Evolutionary conservation across 2,888 invertebrate species (phyloP).

Genomic region (Geotrupes spiniger): DNA sequence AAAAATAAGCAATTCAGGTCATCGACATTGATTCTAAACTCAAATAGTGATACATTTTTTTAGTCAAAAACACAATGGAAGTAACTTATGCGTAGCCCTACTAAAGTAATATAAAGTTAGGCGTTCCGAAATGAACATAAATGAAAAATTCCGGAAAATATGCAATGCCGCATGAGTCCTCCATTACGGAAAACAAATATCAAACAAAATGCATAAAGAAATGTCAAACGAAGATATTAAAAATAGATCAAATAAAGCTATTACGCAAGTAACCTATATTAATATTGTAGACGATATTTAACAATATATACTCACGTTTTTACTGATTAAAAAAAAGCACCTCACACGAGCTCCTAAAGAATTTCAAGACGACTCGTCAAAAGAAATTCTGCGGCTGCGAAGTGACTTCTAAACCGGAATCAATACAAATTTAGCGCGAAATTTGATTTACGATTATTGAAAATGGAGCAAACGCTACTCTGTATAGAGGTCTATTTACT

Average conservation of each 20-base stretch:
- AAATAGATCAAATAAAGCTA: constrained; percentile 9
- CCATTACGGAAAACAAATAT: constrained; percentile 32
- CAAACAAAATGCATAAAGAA: constrained; percentile 19
- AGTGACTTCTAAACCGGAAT: constrained; percentile 39
- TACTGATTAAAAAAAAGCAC: constrained; percentile 51
- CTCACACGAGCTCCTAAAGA: constrained; percentile 45
- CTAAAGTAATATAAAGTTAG: too few species aligned
- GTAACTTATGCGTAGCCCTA: too few species aligned
- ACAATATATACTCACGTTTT: constrained; percentile 46
- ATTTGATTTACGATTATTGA: constrained; percentile 14
- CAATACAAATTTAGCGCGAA: constrained; percentile 34
- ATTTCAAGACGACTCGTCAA: constrained; percentile 33
- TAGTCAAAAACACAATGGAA: constrained; percentile 4
- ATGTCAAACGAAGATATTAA: constrained; percentile 18
- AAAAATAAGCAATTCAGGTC: constrained; percentile 22
- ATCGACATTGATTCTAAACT: constrained; percentile 20
- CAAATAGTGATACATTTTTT: constrained; percentile 1
- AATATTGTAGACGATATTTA: constrained; percentile 4
- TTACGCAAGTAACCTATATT: too few species aligned
- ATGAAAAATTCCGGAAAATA: constrained; percentile 13
- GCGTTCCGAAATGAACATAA: too few species aligned
- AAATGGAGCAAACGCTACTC: constrained; percentile 6
- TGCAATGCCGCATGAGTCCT: constrained; percentile 33
- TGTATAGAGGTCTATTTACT: constrained; percentile 21
- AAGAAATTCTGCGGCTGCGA: constrained; percentile 40